Base-by-base conservation (phyloP, 2,888 invertebrate genomes). In the Sympetrum striolatum region DNA sequence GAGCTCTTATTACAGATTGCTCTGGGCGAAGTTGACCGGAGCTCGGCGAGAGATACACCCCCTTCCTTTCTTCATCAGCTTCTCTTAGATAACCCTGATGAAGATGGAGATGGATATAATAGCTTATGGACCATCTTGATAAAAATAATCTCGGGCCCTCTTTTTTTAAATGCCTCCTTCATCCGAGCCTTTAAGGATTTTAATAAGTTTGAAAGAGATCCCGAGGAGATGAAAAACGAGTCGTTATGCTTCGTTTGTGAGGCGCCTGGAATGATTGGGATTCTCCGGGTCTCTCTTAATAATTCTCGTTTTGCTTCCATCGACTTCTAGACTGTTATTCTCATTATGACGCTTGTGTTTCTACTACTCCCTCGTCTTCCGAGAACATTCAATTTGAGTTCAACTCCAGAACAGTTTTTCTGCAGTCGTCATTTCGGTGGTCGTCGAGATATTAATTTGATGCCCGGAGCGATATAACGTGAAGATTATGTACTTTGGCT, bases 391-490 rank as follows among this genome's bases (percentile, higher is more conserved):
- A n/a, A n/a, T n/a, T n/a, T n/a, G n/a, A n/a, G n/a, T n/a, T n/a
- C n/a, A n/a, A n/a, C n/a, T n/a, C n/a, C n/a, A 44, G 44, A 10
- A 10, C 44, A 6, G 60, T 86, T 60, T 60, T 86, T 86, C 31
- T n/a, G n/a, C n/a, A 39, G 39, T 35, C 31, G 58, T 64, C 58
- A 37, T 37, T 60, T 39, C 58, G 37, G 64, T 64, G 86, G 58
- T 37, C 86, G 35, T 58, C 22, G 86, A 39, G 86, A 86, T 86
- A 60, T 86, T 86, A 86, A 86, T 86, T 86, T 86, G 86, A 64
- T n/a, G 60, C 37, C 37, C 37, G 73, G 31, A 73, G n/a, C 73
- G 10, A 15, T 15, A 73, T 31, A 31, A 73, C 1, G 73, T n/a
- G 73, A 73, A 73, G 25, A 73, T 53, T 53, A 18, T 53, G 53